A percentile compares a stretch with the other conserved stretches of the same genome.
phyloP scores from a whole-genome alignment of 1,140 invertebrate genomes.

The Paralvinella palmiformis region DNA sequence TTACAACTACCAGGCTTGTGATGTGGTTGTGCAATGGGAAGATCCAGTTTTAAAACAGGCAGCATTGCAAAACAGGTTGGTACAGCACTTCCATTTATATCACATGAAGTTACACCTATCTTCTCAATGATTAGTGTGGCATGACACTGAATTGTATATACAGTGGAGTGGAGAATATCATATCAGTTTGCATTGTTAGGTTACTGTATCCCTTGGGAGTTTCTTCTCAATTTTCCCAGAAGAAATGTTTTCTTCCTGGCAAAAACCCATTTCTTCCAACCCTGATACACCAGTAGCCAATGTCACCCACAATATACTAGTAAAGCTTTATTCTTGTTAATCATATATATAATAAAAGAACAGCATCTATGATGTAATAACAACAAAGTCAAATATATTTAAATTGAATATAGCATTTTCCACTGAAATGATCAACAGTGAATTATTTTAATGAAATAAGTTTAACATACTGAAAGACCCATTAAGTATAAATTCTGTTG shows the following conservation, averaged over 20 bases:
- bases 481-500: not conserved
- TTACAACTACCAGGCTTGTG: no score
- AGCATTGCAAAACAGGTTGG: no score
- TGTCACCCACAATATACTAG: not conserved
- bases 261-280: not conserved
- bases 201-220: no score
- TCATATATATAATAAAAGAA: not conserved
- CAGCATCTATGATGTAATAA: not conserved
- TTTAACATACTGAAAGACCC: not conserved
- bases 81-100: no score
- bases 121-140: no score
- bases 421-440: not conserved
- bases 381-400: not conserved
- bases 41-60: no score
- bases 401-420: not conserved
- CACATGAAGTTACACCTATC: no score
- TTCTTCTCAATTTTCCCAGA: not conserved
- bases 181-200: no score
- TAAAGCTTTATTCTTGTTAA: not conserved
- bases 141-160: no score
- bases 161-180: no score
- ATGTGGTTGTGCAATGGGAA: no score
- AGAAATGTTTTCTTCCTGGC: constrained; percentile 28
- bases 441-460: not conserved
- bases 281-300: not conserved